A percentile compares a stretch with the other conserved stretches of the same genome.
Evolutionary conservation across 2,797 vertebrate genomes (phyloP).

Genomic region (Ctenosaura bakeri): DNA sequence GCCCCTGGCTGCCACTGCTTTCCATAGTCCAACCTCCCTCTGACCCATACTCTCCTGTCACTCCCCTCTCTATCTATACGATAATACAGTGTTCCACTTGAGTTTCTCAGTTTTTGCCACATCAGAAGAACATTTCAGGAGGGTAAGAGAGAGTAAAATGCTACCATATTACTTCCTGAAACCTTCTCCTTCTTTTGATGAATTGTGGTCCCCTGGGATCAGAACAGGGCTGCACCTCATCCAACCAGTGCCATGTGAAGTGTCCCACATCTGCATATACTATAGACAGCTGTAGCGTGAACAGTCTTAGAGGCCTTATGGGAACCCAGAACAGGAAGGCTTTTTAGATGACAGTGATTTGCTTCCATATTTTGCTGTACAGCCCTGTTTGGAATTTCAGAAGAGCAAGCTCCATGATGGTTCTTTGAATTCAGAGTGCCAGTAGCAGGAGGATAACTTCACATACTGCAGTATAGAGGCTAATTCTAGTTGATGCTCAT

Average conservation of each 20-base stretch:
- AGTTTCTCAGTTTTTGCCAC: not conserved
- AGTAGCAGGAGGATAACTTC: not conserved
- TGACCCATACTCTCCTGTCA: not conserved
- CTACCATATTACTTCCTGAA: too few species aligned
- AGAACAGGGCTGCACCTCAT: too few species aligned
- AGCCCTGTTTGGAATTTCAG: not conserved
- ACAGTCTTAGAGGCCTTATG: not conserved
- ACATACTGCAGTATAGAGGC: not conserved
- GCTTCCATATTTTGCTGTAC: not conserved
- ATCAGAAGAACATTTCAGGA: not conserved
- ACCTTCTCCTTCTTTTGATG: not conserved
- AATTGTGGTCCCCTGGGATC: not conserved
- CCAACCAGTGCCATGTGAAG: too few species aligned
- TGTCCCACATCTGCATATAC: too few species aligned
- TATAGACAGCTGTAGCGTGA: too few species aligned
- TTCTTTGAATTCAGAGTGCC: not conserved
- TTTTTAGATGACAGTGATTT: not conserved
- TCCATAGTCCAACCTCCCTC: not conserved
- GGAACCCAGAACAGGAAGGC: not conserved
- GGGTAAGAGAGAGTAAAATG: not conserved
- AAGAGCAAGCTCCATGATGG: not conserved
- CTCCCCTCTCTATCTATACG: not conserved
- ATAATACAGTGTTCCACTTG: not conserved
- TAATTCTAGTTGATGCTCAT: not conserved
- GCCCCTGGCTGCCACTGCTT: not conserved